Base-by-base conservation (phyloP, 2,797 vertebrate genomes). In the Threskiornis aethiopicus region DNA sequence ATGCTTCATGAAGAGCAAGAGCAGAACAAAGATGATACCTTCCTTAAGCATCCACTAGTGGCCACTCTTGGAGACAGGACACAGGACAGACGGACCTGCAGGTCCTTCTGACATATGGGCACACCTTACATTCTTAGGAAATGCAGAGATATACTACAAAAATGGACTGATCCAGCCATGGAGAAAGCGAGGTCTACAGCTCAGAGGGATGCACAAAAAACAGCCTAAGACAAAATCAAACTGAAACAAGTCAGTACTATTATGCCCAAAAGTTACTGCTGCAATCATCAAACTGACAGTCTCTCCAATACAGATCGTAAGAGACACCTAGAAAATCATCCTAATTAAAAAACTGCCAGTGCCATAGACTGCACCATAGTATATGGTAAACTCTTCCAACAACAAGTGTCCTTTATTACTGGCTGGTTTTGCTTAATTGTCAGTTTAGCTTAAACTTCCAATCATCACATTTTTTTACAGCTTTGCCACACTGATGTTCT, bases 91-190 rank as follows among this genome's bases (percentile, higher is more conserved):
- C 4, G 17, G 61, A 83, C 47, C 31, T 19, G 15, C 28, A 46
- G 15, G 26, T 41, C 24, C 51, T 44, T 47, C 42, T 0, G 0
- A 73, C 52, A 44, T 51, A 2, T 0, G 1, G 19, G 11, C 46
- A 89, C 16, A 21, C 20, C 35, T 77, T 3, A n/a, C 2, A 16
- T 11, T 33, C 55, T 25, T 7, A 58, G 39, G 52, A 44, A 72
- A 64, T 7, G 9, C 20, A 57, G 26, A 58, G 26, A 58, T 9
- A 28, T 5, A 16, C 29, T 5, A 39, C 59, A 44, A 52, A 57
- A 85, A 46, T 4, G 6, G 44, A 29, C 9, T 16, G 51, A 47
- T 10, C 10, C 66, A 44, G 73, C 70, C 52, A 51, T 3, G 19
- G 16, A 77, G 25, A 35, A 84, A 52, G 44, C 2, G 47, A 79